Evolutionary conservation across 2,797 vertebrate species (phyloP).

Genomic region (Notamacropus eugenii): DNA sequence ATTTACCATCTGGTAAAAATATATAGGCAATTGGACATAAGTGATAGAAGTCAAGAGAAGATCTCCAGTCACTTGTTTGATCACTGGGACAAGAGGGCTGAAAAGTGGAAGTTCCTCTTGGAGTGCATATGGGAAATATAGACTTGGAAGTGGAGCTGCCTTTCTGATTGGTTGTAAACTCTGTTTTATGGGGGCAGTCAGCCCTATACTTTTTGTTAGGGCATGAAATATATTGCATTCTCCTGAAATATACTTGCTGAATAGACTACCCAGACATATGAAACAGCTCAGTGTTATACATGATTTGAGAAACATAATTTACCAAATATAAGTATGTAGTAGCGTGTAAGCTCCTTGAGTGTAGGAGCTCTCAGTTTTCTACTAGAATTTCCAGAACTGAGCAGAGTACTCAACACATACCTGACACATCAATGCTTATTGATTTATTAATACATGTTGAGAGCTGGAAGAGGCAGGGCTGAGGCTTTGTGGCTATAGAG

Average conservation of each 20-base stretch:
- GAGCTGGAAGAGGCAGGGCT: neutral
- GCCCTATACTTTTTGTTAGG: neutral
- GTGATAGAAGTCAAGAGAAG: neutral
- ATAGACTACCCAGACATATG: neutral
- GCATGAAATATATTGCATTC: neutral
- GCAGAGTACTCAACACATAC: neutral
- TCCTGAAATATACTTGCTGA: neutral
- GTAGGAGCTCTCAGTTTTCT: slow-evolving; percentile 23
- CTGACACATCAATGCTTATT: slow-evolving; percentile 3
- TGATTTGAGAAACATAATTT: neutral
- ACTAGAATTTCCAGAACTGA: slow-evolving; percentile 22
- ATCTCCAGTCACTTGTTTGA: slow-evolving; percentile 6
- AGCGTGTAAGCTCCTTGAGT: neutral
- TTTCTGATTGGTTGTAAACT: neutral
- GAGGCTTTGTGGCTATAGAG: neutral
- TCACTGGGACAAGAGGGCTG: neutral
- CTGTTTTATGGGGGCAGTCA: neutral
- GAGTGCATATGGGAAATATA: neutral
- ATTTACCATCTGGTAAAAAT: slow-evolving; percentile 27
- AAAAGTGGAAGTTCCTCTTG: neutral
- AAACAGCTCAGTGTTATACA: neutral
- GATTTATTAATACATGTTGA: neutral
- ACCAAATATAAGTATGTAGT: neutral
- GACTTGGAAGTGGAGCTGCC: neutral
- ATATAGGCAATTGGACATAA: slow-evolving; percentile 5